A percentile compares a stretch with the other conserved stretches of the same genome.
phyloP scores from a whole-genome alignment of 1,140 invertebrate species.

The Lepidurus apus region DNA sequence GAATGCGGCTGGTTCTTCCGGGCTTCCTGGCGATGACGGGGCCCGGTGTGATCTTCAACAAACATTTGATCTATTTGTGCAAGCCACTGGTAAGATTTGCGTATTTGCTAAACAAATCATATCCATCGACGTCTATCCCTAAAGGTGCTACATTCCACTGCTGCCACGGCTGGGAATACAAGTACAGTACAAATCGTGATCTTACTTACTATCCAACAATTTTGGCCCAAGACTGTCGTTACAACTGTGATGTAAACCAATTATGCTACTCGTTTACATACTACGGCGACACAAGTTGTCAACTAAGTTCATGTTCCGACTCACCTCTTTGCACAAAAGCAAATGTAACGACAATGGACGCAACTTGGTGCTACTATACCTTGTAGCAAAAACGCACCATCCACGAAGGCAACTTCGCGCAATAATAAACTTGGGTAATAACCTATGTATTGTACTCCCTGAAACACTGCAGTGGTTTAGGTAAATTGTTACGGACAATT shows the following conservation, averaged over 20 bases:
- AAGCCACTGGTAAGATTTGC: background rate
- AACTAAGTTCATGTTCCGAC: conserved; percentile 1
- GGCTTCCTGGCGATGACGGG: background rate
- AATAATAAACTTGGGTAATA: no score
- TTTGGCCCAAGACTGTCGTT: background rate
- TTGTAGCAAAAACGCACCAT: background rate
- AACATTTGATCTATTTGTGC: background rate
- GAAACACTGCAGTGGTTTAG: no score
- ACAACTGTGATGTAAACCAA: background rate
- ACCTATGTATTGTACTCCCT: no score
- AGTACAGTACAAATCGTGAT: background rate
- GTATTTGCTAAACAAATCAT: background rate
- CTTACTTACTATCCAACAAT: background rate
- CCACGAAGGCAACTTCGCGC: no score
- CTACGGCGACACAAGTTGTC: background rate
- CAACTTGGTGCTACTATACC: background rate
- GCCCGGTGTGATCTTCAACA: background rate
- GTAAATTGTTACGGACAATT: no score
- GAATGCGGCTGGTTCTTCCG: background rate
- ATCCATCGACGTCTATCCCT: background rate
- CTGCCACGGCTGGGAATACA: conserved; percentile 3
- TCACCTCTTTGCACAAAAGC: background rate
- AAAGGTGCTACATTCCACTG: background rate
- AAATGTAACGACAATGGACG: background rate
- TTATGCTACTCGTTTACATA: background rate